Percentiles rank a stretch among this genome's conserved stretches.
Conservation (phyloP, 2,797 vertebrate genomes). For the Xyrichtys novacula region DNA sequence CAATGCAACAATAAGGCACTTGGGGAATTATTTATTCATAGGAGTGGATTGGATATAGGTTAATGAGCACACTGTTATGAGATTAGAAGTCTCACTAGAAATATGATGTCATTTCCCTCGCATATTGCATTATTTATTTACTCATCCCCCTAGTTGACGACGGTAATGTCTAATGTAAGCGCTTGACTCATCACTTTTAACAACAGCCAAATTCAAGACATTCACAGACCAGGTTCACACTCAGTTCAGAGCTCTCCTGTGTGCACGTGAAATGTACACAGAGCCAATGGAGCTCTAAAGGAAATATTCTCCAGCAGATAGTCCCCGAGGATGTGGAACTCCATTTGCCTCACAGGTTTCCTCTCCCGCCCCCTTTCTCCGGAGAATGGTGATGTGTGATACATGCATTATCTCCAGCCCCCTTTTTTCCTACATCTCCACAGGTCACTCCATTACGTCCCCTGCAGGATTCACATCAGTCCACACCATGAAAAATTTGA, state of each 20-base stretch:
- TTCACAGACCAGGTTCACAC: conserved; percentile 59
- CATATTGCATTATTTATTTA: conserved; percentile 59
- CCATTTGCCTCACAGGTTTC: conserved; percentile 63
- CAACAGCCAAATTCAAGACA: conserved; percentile 36
- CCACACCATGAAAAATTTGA: conserved; percentile 19
- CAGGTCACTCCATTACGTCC: conserved; percentile 40
- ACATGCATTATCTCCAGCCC: conserved; percentile 29
- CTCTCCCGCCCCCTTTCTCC: conserved; percentile 9
- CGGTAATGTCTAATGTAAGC: conserved; percentile 46
- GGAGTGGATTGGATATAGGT: conserved; percentile 51
- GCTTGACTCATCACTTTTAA: conserved; percentile 27
- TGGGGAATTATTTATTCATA: conserved; percentile 61
- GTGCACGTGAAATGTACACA: conserved; percentile 54
- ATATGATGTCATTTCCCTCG: conserved; percentile 23
- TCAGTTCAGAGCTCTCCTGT: conserved; percentile 64
- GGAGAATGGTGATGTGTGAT: conserved; percentile 49
- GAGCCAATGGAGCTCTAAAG: conserved; percentile 38
- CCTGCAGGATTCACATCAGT: conserved; percentile 37
- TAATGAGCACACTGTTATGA: conserved; percentile 62
- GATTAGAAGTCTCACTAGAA: conserved; percentile 45
- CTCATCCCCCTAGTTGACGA: conserved; percentile 15
- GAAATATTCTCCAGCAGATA: conserved; percentile 40
- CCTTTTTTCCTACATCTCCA: conserved; percentile 26
- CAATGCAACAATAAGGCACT: conserved; percentile 71
- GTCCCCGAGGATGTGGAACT: conserved; percentile 66